These are phyloP conservation scores for Dorcus parallelipipedus DNA, from an alignment of 2,888 invertebrate species.

Conservation along the genomic window DNA sequence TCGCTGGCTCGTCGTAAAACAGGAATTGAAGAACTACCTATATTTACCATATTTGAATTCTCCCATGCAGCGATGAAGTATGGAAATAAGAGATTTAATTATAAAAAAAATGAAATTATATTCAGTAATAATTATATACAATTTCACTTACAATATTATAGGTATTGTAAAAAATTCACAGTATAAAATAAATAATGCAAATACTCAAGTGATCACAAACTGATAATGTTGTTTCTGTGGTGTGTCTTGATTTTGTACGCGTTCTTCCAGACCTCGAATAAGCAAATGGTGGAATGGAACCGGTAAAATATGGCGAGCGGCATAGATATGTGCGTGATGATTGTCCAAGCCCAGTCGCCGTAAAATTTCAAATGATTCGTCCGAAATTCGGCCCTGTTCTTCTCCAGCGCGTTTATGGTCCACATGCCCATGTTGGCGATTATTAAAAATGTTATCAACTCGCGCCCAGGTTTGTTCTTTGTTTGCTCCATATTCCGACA, in stretches of 20 bases:
- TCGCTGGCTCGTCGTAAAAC: no score
- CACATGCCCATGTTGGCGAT: conserved; percentile 81
- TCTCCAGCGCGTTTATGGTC: conserved; percentile 81
- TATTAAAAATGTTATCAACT: conserved; percentile 79
- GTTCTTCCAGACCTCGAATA: conserved; percentile 90
- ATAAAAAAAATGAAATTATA: no score
- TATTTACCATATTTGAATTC: no score
- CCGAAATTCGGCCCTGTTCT: conserved; percentile 78
- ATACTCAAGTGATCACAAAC: not conserved
- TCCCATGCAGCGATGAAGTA: no score
- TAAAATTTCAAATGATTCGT: conserved; percentile 80
- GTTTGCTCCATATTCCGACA: conserved; percentile 69
- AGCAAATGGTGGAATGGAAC: conserved; percentile 87
- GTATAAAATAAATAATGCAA: no score
- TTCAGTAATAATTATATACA: no score
- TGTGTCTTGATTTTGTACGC: conserved; percentile 70
- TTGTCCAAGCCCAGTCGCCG: conserved; percentile 88
- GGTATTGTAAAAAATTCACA: no score
- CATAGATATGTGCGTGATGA: conserved; percentile 86
- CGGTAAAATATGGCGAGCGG: conserved; percentile 86
- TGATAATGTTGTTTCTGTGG: not conserved
- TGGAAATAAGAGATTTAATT: no score
- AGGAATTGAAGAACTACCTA: no score
- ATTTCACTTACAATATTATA: no score
- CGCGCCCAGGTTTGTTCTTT: conserved; percentile 75